These are phyloP conservation scores for Phylloscopus trochilus DNA, from an alignment of 2,113 vertebrate genomes.

Conservation along the genomic window DNA sequence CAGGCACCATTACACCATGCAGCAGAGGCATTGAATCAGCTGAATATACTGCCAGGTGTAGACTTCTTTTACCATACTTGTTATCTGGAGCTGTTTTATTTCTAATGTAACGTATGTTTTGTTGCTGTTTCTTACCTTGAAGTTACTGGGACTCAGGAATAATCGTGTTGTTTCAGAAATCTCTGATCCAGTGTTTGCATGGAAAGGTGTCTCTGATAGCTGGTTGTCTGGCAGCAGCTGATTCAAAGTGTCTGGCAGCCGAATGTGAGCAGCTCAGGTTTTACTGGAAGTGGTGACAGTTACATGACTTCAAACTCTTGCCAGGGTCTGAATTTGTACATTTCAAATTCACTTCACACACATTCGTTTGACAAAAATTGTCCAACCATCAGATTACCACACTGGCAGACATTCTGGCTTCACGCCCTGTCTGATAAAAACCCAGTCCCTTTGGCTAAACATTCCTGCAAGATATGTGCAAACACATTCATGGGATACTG, in stretches of 20 bases:
- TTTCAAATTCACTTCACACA: slow-evolving; percentile 62
- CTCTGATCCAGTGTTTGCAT: slow-evolving; percentile 45
- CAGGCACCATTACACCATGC: not conserved
- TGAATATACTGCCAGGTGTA: not conserved
- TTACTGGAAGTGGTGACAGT: slow-evolving; percentile 64
- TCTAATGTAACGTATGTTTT: not conserved
- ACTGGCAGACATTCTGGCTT: not conserved
- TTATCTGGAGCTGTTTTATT: not conserved
- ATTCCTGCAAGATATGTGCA: not conserved
- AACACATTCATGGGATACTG: not conserved
- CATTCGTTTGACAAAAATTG: not conserved
- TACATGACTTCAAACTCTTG: slow-evolving; percentile 53
- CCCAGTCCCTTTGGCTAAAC: not conserved
- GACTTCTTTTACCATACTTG: not conserved
- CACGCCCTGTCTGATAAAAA: not conserved
- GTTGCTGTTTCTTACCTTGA: slow-evolving; percentile 9
- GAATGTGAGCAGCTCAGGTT: slow-evolving; percentile 43
- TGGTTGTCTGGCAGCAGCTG: slow-evolving; percentile 21
- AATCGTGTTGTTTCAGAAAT: slow-evolving; percentile 65
- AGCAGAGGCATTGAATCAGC: not conserved
- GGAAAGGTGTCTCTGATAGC: slow-evolving; percentile 55
- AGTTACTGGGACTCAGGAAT: slow-evolving; percentile 22
- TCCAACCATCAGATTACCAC: not conserved
- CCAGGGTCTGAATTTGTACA: slow-evolving; percentile 54
- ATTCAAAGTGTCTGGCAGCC: slow-evolving; percentile 56